Evolutionary conservation across 2,113 vertebrate genomes (phyloP).

Genomic region (Telmatochromis sp.): DNA sequence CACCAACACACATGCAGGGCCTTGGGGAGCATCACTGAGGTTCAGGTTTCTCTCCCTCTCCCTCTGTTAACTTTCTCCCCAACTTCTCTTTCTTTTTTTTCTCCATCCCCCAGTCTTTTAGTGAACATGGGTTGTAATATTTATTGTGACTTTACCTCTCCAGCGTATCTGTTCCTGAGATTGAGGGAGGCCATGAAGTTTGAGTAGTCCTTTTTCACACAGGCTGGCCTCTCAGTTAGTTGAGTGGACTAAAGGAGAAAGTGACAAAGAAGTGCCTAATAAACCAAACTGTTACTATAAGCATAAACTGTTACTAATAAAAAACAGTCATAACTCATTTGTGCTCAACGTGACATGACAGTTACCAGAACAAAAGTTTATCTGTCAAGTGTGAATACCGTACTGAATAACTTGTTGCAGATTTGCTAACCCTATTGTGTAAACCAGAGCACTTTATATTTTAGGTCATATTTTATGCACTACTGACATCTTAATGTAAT

Average conservation of each 20-base stretch:
- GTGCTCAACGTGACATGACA: neutral
- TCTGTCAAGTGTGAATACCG: neutral
- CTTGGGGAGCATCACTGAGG: neutral
- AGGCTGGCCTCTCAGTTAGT: slow-evolving; percentile 88
- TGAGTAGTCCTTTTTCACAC: slow-evolving; percentile 98
- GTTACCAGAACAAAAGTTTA: neutral
- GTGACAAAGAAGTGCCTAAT: neutral
- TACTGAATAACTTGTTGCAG: neutral
- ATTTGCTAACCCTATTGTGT: neutral
- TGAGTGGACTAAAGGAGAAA: slow-evolving; percentile 78
- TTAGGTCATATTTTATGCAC: neutral
- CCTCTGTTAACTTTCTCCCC: neutral
- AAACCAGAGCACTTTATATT: neutral
- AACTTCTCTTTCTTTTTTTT: neutral
- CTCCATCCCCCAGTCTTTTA: neutral
- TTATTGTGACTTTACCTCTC: slow-evolving; percentile 77
- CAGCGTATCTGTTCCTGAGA: slow-evolving; percentile 92
- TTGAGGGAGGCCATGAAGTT: slow-evolving; percentile 99
- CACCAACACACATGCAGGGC: neutral
- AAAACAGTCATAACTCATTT: neutral
- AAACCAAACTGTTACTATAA: neutral
- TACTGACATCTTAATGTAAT: neutral
- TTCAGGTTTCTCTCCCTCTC: neutral
- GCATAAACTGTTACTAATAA: neutral
- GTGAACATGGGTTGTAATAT: neutral